A percentile compares a stretch with the other conserved stretches of the same genome.
These are phyloP conservation scores for Serranus cabrilla DNA, from an alignment of 2,797 vertebrate genomes.

Conservation along the genomic window DNA sequence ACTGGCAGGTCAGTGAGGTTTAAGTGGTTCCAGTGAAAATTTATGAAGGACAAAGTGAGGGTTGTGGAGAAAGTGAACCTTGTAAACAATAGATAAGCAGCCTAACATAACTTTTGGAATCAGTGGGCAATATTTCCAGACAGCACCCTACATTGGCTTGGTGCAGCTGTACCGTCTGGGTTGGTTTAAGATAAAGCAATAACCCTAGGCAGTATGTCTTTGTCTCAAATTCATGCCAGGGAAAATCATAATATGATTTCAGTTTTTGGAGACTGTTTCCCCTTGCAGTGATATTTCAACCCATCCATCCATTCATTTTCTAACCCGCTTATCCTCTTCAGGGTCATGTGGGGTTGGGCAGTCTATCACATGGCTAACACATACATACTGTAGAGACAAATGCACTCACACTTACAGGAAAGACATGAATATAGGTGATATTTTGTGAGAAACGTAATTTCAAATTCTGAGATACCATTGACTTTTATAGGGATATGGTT, in stretches of 20 bases:
- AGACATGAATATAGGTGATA: not conserved
- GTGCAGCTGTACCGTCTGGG: constrained; percentile 20
- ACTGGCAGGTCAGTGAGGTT: constrained; percentile 2
- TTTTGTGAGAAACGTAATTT: not conserved
- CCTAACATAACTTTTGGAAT: constrained; percentile 22
- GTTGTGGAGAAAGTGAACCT: constrained; percentile 15
- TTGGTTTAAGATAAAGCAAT: constrained; percentile 46
- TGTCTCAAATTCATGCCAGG: constrained; percentile 18
- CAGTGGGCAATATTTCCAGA: constrained; percentile 37
- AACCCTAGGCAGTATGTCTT: constrained; percentile 23
- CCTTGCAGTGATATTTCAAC: constrained; percentile 9
- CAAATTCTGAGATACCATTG: not conserved
- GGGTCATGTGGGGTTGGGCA: constrained; percentile 2
- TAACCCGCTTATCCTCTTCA: constrained; percentile 14
- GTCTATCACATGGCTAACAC: not conserved
- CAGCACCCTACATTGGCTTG: constrained; percentile 16
- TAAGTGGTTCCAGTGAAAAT: constrained; percentile 18
- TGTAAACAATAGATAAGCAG: constrained; percentile 48
- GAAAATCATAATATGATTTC: constrained; percentile 14
- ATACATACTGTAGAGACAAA: not conserved
- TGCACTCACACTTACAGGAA: not conserved
- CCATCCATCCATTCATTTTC: constrained; percentile 19
- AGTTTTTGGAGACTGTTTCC: constrained; percentile 17
- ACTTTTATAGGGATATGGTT: not conserved
- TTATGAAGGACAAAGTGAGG: not conserved